A percentile compares a stretch with the other conserved stretches of the same genome.
Conservation (phyloP, 2,113 vertebrate genomes). For the Caretta caretta region DNA sequence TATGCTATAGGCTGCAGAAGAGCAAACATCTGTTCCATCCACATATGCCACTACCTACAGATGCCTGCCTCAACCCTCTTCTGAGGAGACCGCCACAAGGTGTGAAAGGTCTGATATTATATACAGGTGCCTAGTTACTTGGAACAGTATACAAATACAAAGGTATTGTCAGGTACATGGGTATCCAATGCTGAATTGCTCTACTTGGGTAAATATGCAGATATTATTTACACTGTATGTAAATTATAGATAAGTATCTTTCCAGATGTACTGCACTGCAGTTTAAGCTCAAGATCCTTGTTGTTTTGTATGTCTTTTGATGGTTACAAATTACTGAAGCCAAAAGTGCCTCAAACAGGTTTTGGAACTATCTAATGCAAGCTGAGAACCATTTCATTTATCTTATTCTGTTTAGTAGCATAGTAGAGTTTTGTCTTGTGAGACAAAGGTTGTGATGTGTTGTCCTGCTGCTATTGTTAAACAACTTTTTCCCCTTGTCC, state of each 20-base stretch:
- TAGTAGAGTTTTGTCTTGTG: not conserved
- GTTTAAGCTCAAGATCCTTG: not conserved
- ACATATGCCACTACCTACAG: not conserved
- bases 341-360: not conserved
- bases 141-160: not conserved
- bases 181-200: rapidly evolving
- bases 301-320: not conserved
- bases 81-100: not conserved
- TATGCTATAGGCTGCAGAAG: not conserved
- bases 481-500: not conserved
- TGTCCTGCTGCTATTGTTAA: not conserved
- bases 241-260: not conserved
- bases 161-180: not conserved
- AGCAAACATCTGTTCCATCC: not conserved
- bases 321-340: not conserved
- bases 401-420: not conserved
- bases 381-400: not conserved
- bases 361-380: not conserved
- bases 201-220: not conserved
- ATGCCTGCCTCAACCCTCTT: not conserved
- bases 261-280: not conserved
- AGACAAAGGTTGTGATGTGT: not conserved
- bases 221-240: rapidly evolving
- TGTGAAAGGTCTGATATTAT: not conserved
- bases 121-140: not conserved